Base-by-base conservation (phyloP, 2,888 invertebrate species). In the Bellardia bayeri region DNA sequence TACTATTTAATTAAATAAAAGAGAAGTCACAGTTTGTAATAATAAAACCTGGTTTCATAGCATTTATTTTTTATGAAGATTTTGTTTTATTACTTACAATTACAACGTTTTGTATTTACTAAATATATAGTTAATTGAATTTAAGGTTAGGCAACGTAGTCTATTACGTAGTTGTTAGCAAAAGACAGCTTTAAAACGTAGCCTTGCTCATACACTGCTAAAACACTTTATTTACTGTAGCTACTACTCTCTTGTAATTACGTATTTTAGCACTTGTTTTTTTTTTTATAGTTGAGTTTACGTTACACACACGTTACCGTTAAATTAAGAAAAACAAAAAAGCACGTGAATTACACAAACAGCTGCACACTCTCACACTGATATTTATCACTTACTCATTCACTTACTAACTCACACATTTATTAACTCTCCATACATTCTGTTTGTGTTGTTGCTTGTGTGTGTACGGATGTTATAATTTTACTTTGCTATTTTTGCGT, bases 231-330 rank as follows among this genome's bases (percentile, higher is more conserved):
- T 66, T 13, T 7, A 68, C 23, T 75, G 51, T 1, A 23, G 37
- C 23, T 23, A 14, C 9, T 51, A 51, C 63, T 61, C 40, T 66
- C 54, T 30, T 40, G 9, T 30, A 54, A 42, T 33, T 16, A 68
- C 5, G n/a, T 8, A 16, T 56, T 23, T 45, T 68, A 45, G 4
- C 16, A 33, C 11, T 51, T 49, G 37, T 58, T 63, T 56, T 68
- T 78, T 58, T n/a, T n/a, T 23, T 23, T 23, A 23, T 42, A 68
- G 42, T 64, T 82, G 42, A 14, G 56, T 61, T 78, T 64, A 37
- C 4, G 14, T 11, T 68, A n/a, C 68, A 82, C 78, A 72, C 76
- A 75, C 51, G 37, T 81, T 72, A 84, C 87, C 78, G 79, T 85
- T 85, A 75, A 33, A 51, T 45, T 51, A 63, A 61, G 1, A 82